Conservation (phyloP, 2,888 invertebrate species). For the Synergus gifuensis region DNA sequence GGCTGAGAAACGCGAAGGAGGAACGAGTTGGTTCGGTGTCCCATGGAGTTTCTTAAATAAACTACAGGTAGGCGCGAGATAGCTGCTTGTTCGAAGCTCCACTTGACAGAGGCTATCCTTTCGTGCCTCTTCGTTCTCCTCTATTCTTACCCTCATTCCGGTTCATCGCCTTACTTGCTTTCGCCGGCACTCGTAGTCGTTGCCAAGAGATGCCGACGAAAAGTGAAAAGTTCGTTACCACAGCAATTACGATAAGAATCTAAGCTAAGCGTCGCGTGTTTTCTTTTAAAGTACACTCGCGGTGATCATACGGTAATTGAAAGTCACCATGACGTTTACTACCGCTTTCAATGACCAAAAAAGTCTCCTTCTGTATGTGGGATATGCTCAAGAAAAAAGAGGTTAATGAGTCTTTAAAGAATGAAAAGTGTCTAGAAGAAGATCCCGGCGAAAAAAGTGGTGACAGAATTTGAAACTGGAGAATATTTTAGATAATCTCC, state of each 20-base stretch:
- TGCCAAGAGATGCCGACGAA: slow-evolving; percentile 30
- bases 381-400: not conserved
- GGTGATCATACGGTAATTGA: slow-evolving; percentile 30
- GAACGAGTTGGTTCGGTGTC: slow-evolving; percentile 55
- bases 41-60: slow-evolving; percentile 65
- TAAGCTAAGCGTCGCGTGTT: slow-evolving; percentile 46
- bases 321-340: slow-evolving; percentile 36
- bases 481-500: not conserved
- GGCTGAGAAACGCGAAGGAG: slow-evolving; percentile 36
- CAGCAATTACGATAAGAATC: slow-evolving; percentile 61
- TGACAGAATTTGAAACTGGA: not conserved
- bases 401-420: not conserved
- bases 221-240: slow-evolving; percentile 57
- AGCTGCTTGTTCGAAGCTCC: slow-evolving; percentile 47
- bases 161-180: slow-evolving; percentile 48
- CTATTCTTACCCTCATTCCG: slow-evolving; percentile 42
- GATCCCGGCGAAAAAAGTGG: not conserved
- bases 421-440: slow-evolving; percentile 12
- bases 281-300: slow-evolving; percentile 46
- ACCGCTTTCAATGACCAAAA: slow-evolving; percentile 31
- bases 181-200: slow-evolving; percentile 28
- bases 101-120: slow-evolving; percentile 31
- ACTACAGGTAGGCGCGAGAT: slow-evolving; percentile 66
- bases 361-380: slow-evolving; percentile 14
- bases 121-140: slow-evolving; percentile 14